Evolutionary conservation across 2,797 vertebrate species (phyloP).

Genomic region (Microctenopoma steveboyesi): DNA sequence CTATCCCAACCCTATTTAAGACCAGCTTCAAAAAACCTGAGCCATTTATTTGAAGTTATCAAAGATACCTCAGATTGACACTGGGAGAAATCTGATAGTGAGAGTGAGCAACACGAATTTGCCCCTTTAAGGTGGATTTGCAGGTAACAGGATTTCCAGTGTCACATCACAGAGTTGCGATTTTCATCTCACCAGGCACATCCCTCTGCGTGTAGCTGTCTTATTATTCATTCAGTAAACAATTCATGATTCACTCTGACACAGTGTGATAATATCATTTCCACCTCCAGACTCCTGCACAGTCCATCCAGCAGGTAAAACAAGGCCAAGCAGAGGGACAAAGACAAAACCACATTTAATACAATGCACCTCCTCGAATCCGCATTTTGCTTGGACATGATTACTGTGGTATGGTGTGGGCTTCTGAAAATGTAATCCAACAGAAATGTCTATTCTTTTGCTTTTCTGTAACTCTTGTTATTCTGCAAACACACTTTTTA

Average conservation of each 20-base stretch:
- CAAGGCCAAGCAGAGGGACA: slow-evolving; percentile 6
- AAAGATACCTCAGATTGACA: not conserved
- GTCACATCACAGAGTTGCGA: slow-evolving; percentile 30
- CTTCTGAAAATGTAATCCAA: slow-evolving; percentile 14
- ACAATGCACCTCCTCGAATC: slow-evolving; percentile 2
- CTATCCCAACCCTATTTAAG: no score
- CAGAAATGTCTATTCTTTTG: slow-evolving; percentile 17
- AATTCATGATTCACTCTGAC: slow-evolving; percentile 51
- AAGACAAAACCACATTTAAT: slow-evolving; percentile 25
- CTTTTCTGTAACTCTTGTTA: slow-evolving; percentile 24
- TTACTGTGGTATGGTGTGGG: slow-evolving; percentile 9
- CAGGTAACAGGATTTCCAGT: slow-evolving; percentile 46
- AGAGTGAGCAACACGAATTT: slow-evolving; percentile 15
- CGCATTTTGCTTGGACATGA: slow-evolving; percentile 19
- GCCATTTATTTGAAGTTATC: no score
- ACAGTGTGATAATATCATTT: slow-evolving; percentile 44
- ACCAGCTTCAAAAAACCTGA: no score
- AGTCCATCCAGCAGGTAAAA: slow-evolving; percentile 22
- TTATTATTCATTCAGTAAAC: slow-evolving; percentile 61
- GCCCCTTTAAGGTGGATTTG: slow-evolving; percentile 17
- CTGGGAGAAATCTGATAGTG: slow-evolving; percentile 14
- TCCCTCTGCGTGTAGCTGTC: slow-evolving; percentile 37
- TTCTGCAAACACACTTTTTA: slow-evolving; percentile 25
- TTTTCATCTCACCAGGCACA: slow-evolving; percentile 47
- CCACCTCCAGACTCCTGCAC: slow-evolving; percentile 39